Evolutionary conservation across 1,140 invertebrate genomes (phyloP), one percentile per base, ranked within the genome.

Genomic region (Eriosoma lanigerum): DNA sequence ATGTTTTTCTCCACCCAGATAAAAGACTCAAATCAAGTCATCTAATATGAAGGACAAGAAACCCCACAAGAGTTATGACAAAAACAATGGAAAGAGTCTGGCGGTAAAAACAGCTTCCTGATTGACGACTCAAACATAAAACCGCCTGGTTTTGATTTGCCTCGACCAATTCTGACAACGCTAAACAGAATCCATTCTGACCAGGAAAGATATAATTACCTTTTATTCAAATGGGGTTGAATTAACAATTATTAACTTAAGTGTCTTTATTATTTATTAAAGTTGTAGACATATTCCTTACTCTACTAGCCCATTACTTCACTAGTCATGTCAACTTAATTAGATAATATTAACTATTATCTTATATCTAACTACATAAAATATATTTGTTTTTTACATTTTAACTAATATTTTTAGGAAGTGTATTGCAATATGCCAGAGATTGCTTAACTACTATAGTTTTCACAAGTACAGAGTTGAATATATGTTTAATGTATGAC

Each of bases 401-500:
- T 4, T 44, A 26, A 60, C 4, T 10, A n/a, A 19, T 19, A 6
- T 38, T 26, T 78, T 19, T 78, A 78, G 75, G 75, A 62, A 78
- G 56, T 78, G 75, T 78, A 44, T 50, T 78, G 29, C 75, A 78
- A 19, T 78, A 62, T 62, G 75, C 75, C 15, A 78, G 75, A 60
- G 75, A 78, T 48, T 46, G 75, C 46, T 62, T 78, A 32, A 81
- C 81, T n/a, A 78, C 75, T 24, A 62, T 78, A 12, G 75, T 78
- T 44, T 92, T 90, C 83, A 90, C 90, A 5, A 88, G 87, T 83
- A 86, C 87, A 68, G 87, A 91, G 52, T 90, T 90, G 19, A 92
- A 91, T 54, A 83, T 93, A 46, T 89, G 90, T 50, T 86, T 97
- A 54, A 86, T 94, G 6, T 96, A 93, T 84, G 92, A 95, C 85